Conservation (phyloP, 2,888 invertebrate species). For the Tethea ocularis region DNA sequence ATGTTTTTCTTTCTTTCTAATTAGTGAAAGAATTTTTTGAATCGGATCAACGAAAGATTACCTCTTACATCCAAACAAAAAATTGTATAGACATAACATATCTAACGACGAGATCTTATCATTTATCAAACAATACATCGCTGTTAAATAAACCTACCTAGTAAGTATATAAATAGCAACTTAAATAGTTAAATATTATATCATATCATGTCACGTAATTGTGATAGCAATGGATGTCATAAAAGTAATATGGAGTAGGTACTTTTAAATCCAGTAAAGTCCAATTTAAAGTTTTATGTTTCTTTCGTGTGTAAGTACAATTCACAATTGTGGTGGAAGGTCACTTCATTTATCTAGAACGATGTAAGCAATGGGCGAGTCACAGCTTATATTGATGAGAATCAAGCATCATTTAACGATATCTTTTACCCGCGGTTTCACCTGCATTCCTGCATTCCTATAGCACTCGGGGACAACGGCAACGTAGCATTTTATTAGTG, state of each 20-base stretch:
- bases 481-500: too few relatives aligned
- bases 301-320: constrained; percentile 1
- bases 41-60: too few relatives aligned
- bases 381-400: too few relatives aligned
- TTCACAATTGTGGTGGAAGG: constrained; percentile 26
- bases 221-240: neutral
- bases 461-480: too few relatives aligned
- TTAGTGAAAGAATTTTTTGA: too few relatives aligned
- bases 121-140: neutral
- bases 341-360: constrained; percentile 28
- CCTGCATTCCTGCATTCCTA: too few relatives aligned
- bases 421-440: too few relatives aligned
- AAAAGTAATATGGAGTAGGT: neutral
- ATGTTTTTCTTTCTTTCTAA: too few relatives aligned
- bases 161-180: neutral
- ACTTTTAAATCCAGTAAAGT: neutral
- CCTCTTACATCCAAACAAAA: too few relatives aligned
- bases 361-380: neutral
- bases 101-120: neutral
- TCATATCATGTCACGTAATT: neutral
- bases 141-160: neutral
- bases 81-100: neutral
- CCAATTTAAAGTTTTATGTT: constrained; percentile 11
- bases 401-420: too few relatives aligned
- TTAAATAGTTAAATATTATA: neutral